Evolutionary conservation across 2,888 invertebrate genomes (phyloP).

Genomic region (Mellilla xanthometata): DNA sequence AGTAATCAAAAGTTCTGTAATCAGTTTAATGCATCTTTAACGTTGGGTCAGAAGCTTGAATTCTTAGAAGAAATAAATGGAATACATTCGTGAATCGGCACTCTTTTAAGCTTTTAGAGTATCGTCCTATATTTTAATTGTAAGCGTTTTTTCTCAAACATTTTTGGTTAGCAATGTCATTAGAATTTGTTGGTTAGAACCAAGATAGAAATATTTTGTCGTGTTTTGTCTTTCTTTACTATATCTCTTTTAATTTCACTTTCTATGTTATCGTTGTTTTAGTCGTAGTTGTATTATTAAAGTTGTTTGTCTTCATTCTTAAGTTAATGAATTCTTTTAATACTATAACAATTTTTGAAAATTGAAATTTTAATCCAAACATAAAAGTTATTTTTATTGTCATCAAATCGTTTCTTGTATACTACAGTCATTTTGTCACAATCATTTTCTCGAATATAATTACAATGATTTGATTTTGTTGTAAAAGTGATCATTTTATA

Average conservation of each 20-base stretch:
- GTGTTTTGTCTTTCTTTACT: conserved; percentile 14
- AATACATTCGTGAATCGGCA: conserved; percentile 9
- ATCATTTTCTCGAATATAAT: too few relatives aligned
- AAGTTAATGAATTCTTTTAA: too few relatives aligned
- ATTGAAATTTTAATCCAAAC: too few relatives aligned
- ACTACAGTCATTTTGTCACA: too few relatives aligned
- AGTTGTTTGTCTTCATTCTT: neutral
- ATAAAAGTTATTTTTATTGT: too few relatives aligned
- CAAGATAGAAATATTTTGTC: conserved; percentile 16
- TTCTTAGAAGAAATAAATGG: neutral
- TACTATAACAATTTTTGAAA: too few relatives aligned
- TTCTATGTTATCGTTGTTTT: neutral
- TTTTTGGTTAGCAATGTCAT: conserved; percentile 7
- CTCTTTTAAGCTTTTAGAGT: neutral
- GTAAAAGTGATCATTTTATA: conserved; percentile 45
- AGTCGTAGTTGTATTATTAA: neutral
- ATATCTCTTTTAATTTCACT: neutral
- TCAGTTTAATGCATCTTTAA: conserved; percentile 21
- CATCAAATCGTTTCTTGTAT: too few relatives aligned
- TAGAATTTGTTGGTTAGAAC: conserved; percentile 6
- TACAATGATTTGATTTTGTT: conserved; percentile 57
- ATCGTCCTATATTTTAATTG: neutral
- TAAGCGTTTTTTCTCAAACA: conserved; percentile 8
- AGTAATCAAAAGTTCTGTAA: conserved; percentile 37
- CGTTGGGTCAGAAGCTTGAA: conserved; percentile 21